phyloP scores from a whole-genome alignment of 2,797 vertebrate species.

The Alca torda region DNA sequence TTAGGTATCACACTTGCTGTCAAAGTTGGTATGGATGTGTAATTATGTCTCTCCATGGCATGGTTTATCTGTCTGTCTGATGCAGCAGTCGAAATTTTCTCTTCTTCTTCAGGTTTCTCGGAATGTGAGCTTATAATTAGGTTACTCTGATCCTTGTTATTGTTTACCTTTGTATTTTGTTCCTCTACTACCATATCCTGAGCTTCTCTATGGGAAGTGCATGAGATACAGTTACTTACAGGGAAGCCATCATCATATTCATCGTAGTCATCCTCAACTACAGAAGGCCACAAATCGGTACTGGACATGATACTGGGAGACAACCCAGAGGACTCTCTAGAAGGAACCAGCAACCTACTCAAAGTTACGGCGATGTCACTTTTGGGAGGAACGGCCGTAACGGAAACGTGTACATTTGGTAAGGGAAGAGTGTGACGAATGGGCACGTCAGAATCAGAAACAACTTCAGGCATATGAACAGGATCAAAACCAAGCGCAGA shows the following conservation, averaged over 20 bases:
- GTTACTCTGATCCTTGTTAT: slow-evolving; percentile 73
- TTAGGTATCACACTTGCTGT: slow-evolving; percentile 20
- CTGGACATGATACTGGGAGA: slow-evolving; percentile 68
- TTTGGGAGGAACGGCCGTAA: slow-evolving; percentile 74
- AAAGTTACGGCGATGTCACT: slow-evolving; percentile 69
- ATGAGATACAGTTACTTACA: slow-evolving; percentile 87
- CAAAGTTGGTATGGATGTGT: slow-evolving; percentile 19
- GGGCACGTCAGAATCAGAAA: slow-evolving; percentile 62
- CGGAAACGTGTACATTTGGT: slow-evolving; percentile 76
- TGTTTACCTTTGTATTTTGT: slow-evolving; percentile 69
- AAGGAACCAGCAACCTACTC: slow-evolving; percentile 67
- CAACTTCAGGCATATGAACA: slow-evolving; percentile 48
- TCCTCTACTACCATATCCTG: slow-evolving; percentile 83
- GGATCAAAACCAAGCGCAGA: slow-evolving; percentile 55
- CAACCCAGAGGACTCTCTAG: slow-evolving; percentile 70
- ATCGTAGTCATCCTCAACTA: slow-evolving; percentile 75
- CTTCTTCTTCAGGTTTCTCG: slow-evolving; percentile 75
- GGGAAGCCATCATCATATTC: slow-evolving; percentile 77
- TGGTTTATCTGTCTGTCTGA: slow-evolving; percentile 46
- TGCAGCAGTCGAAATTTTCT: slow-evolving; percentile 40
- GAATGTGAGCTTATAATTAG: slow-evolving; percentile 71
- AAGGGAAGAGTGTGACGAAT: slow-evolving; percentile 64
- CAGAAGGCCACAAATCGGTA: slow-evolving; percentile 71
- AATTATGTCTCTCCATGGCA: slow-evolving; percentile 39
- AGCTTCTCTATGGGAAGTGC: slow-evolving; percentile 78